Conservation (phyloP, 2,888 invertebrate species). For the Hypena proboscidalis region DNA sequence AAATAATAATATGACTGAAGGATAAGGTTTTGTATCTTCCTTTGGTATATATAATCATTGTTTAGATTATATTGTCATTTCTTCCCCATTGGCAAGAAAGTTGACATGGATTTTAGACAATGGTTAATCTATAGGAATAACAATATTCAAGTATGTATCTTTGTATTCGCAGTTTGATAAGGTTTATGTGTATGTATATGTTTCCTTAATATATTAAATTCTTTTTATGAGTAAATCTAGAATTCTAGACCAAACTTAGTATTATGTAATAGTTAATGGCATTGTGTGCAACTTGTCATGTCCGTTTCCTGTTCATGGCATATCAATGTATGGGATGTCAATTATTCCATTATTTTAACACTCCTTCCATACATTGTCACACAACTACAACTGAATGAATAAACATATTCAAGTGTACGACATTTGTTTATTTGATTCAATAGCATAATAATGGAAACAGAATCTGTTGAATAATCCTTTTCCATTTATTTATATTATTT, state of each 20-base stretch:
- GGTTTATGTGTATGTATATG: conserved; percentile 17
- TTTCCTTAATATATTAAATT: conserved; percentile 24
- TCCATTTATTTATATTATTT: conserved; percentile 14
- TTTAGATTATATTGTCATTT: conserved; percentile 28
- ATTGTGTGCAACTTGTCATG: conserved; percentile 37
- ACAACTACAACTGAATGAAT: conserved; percentile 43
- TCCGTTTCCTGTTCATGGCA: conserved; percentile 32
- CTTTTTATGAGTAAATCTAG: conserved; percentile 34
- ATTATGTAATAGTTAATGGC: conserved; percentile 42
- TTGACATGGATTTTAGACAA: conserved; percentile 27
- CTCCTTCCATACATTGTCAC: conserved; percentile 66
- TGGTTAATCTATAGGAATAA: conserved; percentile 33
- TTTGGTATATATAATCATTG: conserved; percentile 26
- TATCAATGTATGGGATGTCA: conserved; percentile 63
- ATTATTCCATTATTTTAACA: conserved; percentile 40
- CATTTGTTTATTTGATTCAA: conserved; percentile 30
- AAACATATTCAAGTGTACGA: conserved; percentile 41
- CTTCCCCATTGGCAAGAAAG: conserved; percentile 23
- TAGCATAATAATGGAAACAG: conserved; percentile 13
- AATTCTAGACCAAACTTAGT: conserved; percentile 56
- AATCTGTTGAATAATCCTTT: no score
- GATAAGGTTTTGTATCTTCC: conserved; percentile 31
- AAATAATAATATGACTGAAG: conserved; percentile 22
- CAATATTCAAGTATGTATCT: conserved; percentile 13
- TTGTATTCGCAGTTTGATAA: conserved; percentile 19